These are phyloP conservation scores for Sialia sialis DNA, from an alignment of 2,113 vertebrate genomes.

Conservation along the genomic window DNA sequence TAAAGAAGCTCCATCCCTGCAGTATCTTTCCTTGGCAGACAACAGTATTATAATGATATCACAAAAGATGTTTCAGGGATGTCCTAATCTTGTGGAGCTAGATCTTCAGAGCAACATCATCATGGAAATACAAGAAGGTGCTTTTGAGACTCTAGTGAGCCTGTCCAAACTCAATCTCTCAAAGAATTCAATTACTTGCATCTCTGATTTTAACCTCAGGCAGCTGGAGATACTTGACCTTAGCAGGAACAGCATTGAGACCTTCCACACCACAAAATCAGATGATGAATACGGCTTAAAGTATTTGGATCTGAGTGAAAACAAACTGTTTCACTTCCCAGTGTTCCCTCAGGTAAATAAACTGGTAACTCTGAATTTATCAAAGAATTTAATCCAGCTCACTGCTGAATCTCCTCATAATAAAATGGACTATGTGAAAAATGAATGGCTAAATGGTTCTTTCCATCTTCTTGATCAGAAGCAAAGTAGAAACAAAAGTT, in stretches of 20 bases:
- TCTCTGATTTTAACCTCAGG: slow-evolving; percentile 87
- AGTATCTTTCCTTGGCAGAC: slow-evolving; percentile 79
- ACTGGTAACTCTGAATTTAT: slow-evolving; percentile 82
- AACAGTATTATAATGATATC: slow-evolving; percentile 89
- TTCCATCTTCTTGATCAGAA: not conserved
- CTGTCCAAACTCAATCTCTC: slow-evolving; percentile 89
- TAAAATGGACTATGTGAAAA: slow-evolving; percentile 35
- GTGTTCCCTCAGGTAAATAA: slow-evolving; percentile 77
- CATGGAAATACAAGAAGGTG: slow-evolving; percentile 90
- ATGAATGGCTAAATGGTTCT: slow-evolving; percentile 33
- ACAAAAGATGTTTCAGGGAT: slow-evolving; percentile 76
- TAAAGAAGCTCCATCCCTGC: slow-evolving; percentile 75
- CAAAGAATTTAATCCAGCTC: slow-evolving; percentile 83
- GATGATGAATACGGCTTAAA: slow-evolving; percentile 70
- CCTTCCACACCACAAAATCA: slow-evolving; percentile 74
- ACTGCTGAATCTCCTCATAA: slow-evolving; percentile 36
- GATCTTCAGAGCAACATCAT: slow-evolving; percentile 93
- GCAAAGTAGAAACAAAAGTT: slow-evolving; percentile 29
- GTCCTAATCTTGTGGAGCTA: slow-evolving; percentile 71
- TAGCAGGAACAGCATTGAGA: slow-evolving; percentile 90
- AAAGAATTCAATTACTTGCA: slow-evolving; percentile 93
- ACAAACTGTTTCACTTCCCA: slow-evolving; percentile 85
- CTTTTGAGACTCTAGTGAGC: slow-evolving; percentile 79
- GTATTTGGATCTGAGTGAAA: slow-evolving; percentile 86
- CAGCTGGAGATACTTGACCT: slow-evolving; percentile 84